These are phyloP conservation scores for Anniella stebbinsi DNA, from an alignment of 2,797 vertebrate genomes.

Conservation along the genomic window DNA sequence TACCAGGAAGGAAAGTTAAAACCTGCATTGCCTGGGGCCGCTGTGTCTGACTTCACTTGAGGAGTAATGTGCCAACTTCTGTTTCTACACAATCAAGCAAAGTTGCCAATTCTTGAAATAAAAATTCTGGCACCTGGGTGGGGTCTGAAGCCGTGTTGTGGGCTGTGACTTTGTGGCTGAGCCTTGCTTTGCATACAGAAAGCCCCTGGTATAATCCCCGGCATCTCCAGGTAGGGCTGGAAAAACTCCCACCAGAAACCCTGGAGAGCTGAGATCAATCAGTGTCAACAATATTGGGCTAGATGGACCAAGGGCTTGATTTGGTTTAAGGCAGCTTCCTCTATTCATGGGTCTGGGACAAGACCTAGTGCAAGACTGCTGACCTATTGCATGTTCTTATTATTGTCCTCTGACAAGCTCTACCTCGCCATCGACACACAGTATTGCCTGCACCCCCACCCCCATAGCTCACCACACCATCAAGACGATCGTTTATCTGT, in stretches of 20 bases:
- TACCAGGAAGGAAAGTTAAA: conserved; percentile 1
- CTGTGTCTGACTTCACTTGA: background rate
- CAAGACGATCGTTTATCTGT: background rate
- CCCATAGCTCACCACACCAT: too few relatives aligned
- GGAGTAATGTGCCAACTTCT: background rate
- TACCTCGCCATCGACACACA: background rate
- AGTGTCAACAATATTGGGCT: too few relatives aligned
- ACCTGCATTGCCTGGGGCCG: background rate
- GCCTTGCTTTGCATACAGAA: too few relatives aligned
- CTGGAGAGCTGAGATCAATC: too few relatives aligned
- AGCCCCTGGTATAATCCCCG: too few relatives aligned
- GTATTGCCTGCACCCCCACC: too few relatives aligned
- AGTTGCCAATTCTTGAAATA: background rate
- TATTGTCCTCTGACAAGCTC: background rate
- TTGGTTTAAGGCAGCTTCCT: too few relatives aligned
- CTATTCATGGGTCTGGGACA: too few relatives aligned
- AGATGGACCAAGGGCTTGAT: too few relatives aligned
- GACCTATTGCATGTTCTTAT: background rate
- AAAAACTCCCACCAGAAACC: too few relatives aligned
- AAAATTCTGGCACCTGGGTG: background rate
- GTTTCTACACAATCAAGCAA: conserved; percentile 2
- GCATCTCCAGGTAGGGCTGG: too few relatives aligned
- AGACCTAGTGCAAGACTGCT: background rate
- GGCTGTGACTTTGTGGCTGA: too few relatives aligned
- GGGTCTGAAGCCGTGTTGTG: background rate